Base-by-base conservation (phyloP, 1,140 invertebrate species). In the Anthonomus grandis region DNA sequence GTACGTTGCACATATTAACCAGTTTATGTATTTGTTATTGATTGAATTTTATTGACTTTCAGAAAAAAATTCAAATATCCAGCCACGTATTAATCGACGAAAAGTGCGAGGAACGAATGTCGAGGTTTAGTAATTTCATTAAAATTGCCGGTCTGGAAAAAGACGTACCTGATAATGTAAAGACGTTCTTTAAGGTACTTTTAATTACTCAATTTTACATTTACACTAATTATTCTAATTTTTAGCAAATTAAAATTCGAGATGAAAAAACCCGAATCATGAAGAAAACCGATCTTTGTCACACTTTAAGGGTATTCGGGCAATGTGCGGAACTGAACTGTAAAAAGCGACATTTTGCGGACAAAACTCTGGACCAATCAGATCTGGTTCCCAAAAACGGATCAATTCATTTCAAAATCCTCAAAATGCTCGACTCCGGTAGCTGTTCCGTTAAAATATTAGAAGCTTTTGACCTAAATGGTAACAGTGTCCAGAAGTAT, bases 51-150 rank as follows among this genome's bases (percentile, higher is more conserved):
- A 18, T 13, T 48, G 15, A 48, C 18, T 61, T 64, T 57, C 27
- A 65, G 50, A 52, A 57, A 13, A 57, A 44, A 31, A 37, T 42
- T 4, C 10, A 17, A 25, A 57, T 61, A 44, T 55, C 53, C 38
- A 60, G 59, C 27, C 56, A 61, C 31, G 59, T 70, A 25, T 59
- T 70, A n/a, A 56, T 64, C 10, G 67, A 68, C 31, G 68, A 70
- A 62, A 62, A 54, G 13, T 66, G 64, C 49, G 54, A 60, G 23
- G 22, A 44, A 8, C 60, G 63, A 45, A 61, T 66, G 57, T 31
- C 39, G 3, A 67, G 56, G 46, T 60, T 67, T 24, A 27, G 56
- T 15, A 57, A 58, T n/a, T 62, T 62, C 37, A 46, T 66, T 4
- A 57, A 60, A 42, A 51, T 45, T 19, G 15, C 62, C 1, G 54